Conservation (phyloP, 2,797 vertebrate species). For the Pantherophis vulpinus region DNA sequence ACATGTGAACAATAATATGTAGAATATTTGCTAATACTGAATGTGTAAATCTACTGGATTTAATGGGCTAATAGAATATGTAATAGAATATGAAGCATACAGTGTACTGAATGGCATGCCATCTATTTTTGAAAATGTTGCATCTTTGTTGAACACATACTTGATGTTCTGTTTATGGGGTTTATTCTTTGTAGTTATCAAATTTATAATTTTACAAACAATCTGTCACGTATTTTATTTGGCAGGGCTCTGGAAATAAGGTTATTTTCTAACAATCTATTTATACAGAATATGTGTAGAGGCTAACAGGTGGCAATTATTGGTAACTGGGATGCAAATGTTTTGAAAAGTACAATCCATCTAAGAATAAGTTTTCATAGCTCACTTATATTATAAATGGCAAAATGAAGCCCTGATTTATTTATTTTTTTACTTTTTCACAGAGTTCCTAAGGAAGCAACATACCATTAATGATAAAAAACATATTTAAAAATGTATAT, state of each 20-base stretch:
- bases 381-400: constrained; percentile 64
- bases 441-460: constrained; percentile 69
- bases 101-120: not conserved
- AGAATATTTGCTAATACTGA: not conserved
- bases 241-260: constrained; percentile 27
- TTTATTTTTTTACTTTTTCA: constrained; percentile 39
- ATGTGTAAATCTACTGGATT: not conserved
- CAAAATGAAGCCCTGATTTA: constrained; percentile 68
- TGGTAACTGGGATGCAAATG: constrained; percentile 36
- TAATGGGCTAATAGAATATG: not conserved
- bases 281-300: constrained; percentile 38
- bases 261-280: constrained; percentile 39
- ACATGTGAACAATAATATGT: not conserved
- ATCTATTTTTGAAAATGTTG: constrained; percentile 14
- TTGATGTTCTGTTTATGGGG: constrained; percentile 43
- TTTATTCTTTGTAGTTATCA: constrained; percentile 26
- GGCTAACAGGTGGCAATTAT: constrained; percentile 55
- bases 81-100: not conserved
- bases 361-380: constrained; percentile 50
- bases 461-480: constrained; percentile 67
- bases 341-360: constrained; percentile 54
- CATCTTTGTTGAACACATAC: constrained; percentile 47
- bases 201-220: constrained; percentile 49
- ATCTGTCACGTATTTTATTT: constrained; percentile 39
- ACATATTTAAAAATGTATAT: too few relatives aligned